Conservation (phyloP, 1,140 invertebrate genomes). For the Drosophila sproati region DNA sequence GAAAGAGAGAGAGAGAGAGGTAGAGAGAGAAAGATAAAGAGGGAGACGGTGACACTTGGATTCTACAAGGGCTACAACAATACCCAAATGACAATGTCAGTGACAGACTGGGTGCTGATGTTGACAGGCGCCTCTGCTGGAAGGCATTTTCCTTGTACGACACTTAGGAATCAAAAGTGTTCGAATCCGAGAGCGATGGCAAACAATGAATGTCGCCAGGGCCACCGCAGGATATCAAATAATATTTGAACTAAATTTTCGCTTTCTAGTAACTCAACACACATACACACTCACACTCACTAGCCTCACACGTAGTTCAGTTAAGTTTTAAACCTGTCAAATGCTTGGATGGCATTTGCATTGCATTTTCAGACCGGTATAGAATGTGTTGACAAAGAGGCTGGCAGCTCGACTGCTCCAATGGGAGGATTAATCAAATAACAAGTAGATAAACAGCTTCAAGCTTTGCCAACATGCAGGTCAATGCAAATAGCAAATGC, state of each 20-base stretch:
- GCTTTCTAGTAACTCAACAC: conserved; percentile 6
- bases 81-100: conserved; percentile 60
- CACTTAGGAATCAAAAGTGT: conserved; percentile 71
- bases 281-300: not conserved
- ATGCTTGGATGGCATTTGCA: conserved; percentile 64
- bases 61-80: conserved; percentile 34
- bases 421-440: conserved; percentile 64
- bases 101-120: conserved; percentile 55
- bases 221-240: conserved; percentile 74
- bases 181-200: conserved; percentile 62
- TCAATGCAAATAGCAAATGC: conserved; percentile 72
- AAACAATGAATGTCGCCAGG: conserved; percentile 69
- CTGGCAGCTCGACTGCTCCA: conserved; percentile 11
- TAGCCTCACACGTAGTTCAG: conserved; percentile 31
- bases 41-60: conserved; percentile 7
- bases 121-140: conserved; percentile 54
- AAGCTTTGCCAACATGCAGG: conserved; percentile 57
- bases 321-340: conserved; percentile 44
- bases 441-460: conserved; percentile 54
- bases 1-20: not conserved
- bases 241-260: conserved; percentile 71
- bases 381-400: conserved; percentile 47
- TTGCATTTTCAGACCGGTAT: not conserved
- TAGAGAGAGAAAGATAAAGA: not conserved
- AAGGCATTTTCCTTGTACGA: conserved; percentile 46